Base-by-base conservation (phyloP, 2,888 invertebrate genomes). In the Lepidocyrtoides sp. region DNA sequence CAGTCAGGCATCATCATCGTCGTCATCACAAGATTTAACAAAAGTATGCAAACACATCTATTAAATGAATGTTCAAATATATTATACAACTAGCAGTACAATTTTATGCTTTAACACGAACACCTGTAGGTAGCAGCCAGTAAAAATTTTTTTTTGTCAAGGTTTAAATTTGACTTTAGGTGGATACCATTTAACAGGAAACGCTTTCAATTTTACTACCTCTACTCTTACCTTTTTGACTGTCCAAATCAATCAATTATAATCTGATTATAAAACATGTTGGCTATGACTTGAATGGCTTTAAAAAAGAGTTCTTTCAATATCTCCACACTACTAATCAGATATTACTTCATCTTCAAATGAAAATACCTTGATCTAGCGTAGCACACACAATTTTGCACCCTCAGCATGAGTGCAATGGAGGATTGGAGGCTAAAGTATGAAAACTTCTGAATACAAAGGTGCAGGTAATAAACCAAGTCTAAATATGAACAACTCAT, bases 401-500 rank as follows among this genome's bases (percentile, higher is more conserved):
- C 10, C 41, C 41, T 41, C 69, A 72, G 41, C 41, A 10, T 36
- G 69, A 14, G 20, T 20, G 20, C 69, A 4, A 44, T 72, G n/a
- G 26, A 5, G 41, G n/a, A n/a, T n/a, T n/a, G n/a, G n/a, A n/a
- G n/a, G n/a, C n/a, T n/a, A n/a, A 69, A 36, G 2, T 8, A 36
- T 69, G n/a, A 72, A 20, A 36, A 41, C 41, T 72, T 29, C 63
- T 63, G 29, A 72, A 8, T 20, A 41, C 69, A 72, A 72, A 41
- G 12, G 69, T 32, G 36, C 36, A 14, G 17, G 69, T 72, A 72
- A 72, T 72, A 72, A 69, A 72, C 69, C 69, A 72, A 72, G 69
- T 20, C 69, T 72, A 72, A 72, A 72, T 72, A 41, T 72, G 69
- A 72, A 36, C 69, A 72, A 72, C 69, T 72, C 69, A 72, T 72